Evolutionary conservation across 1,140 invertebrate genomes (phyloP), one percentile per base, ranked within the genome.

Genomic region (Leptinotarsa defecta): DNA sequence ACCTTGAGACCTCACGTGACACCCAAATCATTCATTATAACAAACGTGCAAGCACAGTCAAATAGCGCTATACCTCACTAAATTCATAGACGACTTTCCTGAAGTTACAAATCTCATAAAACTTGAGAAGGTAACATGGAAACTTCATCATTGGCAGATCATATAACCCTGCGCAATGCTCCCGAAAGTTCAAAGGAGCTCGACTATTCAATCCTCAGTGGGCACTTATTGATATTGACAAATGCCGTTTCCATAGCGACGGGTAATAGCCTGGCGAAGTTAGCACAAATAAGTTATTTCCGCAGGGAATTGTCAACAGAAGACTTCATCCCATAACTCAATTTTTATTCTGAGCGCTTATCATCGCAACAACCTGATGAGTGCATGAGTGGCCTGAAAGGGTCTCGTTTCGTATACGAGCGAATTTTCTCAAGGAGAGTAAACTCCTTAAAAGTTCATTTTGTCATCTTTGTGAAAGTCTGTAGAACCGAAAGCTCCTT

Each of bases 281-380:
- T 82, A 78, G 78, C 77, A 79, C 81, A 82, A 84, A 83, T 79
- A 80, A 82, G 77, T 82, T 82, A 83, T 83, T 83, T 83, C 82
- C 81, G 81, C 77, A 69, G 82, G 83, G 83, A 81, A 84, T 83
- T 83, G 81, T 81, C 81, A 81, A 82, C 81, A 81, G 83, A 83
- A 82, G 82, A 83, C 81, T 83, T 57, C 63, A 57, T 57, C 81
- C 82, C 81, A 83, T 83, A 84, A 84, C 83, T 84, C 81, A 83
- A 83, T 83, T 84, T 82, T 83, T 82, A 79, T 79, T 74, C 78
- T 57, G 75, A 65, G 70, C 80, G 76, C 65, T 69, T 74, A 75
- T 82, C 82, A 82, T 82, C 82, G 78, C 80, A 82, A 82, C 82
- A 82, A 82, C 80, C 79, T 80, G 78, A 77, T 81, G 79, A 81